Evolutionary conservation across 2,888 invertebrate species (phyloP).

Genomic region (Pyrochroa serraticornis): DNA sequence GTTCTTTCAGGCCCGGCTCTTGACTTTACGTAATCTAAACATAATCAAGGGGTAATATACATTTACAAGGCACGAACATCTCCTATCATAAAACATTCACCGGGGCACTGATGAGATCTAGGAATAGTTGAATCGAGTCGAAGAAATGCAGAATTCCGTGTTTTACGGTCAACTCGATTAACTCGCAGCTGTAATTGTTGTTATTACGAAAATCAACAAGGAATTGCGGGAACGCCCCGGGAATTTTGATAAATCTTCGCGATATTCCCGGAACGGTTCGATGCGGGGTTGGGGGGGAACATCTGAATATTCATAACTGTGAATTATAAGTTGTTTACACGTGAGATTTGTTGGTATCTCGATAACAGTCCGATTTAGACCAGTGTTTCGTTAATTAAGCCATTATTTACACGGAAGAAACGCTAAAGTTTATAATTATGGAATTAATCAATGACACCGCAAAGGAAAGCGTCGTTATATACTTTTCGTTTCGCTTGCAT

Average conservation of each 20-base stretch:
- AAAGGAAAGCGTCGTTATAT: slow-evolving; percentile 18
- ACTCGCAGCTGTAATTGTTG: slow-evolving; percentile 1
- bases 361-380: slow-evolving; percentile 30
- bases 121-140: not conserved
- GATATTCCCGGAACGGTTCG: slow-evolving; percentile 20
- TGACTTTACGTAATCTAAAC: slow-evolving; percentile 44
- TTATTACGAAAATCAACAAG: slow-evolving; percentile 18
- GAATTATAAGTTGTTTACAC: slow-evolving; percentile 36
- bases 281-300: slow-evolving; percentile 4
- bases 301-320: slow-evolving; percentile 30
- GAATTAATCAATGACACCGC: slow-evolving; percentile 27
- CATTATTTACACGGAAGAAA: slow-evolving; percentile 30
- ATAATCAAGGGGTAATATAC: slow-evolving; percentile 47
- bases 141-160: too few relatives aligned
- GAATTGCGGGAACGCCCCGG: slow-evolving; percentile 10
- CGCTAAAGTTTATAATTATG: slow-evolving; percentile 21
- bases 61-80: slow-evolving; percentile 44
- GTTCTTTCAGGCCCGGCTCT: slow-evolving; percentile 36
- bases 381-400: slow-evolving; percentile 28
- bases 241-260: slow-evolving; percentile 24
- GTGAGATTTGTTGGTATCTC: slow-evolving; percentile 37
- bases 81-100: slow-evolving; percentile 40
- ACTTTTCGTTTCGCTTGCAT: slow-evolving; percentile 27
- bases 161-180: too few relatives aligned
- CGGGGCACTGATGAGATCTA: slow-evolving; percentile 28